Percentiles rank a stretch among this genome's conserved stretches.
These are phyloP conservation scores for Balearica regulorum DNA, from an alignment of 2,797 vertebrate genomes.

Conservation along the genomic window DNA sequence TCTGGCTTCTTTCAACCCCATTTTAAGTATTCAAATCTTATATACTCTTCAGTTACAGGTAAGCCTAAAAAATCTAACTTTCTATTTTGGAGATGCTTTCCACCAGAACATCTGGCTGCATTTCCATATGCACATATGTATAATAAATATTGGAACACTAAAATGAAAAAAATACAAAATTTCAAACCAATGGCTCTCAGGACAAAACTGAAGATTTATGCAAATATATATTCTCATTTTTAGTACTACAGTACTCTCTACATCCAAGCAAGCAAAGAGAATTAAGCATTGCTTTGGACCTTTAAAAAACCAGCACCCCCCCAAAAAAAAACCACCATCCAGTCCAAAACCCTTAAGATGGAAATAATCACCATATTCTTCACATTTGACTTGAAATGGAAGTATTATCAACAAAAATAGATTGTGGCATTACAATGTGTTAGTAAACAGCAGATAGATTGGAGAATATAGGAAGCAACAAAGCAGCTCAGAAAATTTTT, in stretches of 20 bases:
- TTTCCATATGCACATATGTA: neutral
- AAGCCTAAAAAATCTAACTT: neutral
- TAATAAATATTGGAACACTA: neutral
- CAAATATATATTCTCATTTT: neutral
- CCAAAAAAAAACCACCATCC: neutral
- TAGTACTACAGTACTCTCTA: neutral
- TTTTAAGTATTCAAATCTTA: neutral
- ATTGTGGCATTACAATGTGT: neutral
- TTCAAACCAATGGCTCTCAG: neutral
- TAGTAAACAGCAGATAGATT: neutral
- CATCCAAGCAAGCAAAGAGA: neutral
- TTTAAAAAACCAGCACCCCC: fast-evolving
- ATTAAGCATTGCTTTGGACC: neutral
- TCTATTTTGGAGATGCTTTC: neutral
- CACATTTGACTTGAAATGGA: neutral
- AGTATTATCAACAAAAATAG: neutral
- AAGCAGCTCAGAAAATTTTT: neutral
- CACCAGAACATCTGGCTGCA: neutral
- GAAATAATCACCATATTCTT: neutral
- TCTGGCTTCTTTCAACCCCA: neutral
- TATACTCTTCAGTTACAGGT: neutral
- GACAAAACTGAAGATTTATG: neutral
- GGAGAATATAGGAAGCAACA: neutral
- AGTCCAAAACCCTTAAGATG: neutral
- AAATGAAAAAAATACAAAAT: neutral